Base-by-base conservation (phyloP, 1,140 invertebrate species). In the Lucilia sericata region DNA sequence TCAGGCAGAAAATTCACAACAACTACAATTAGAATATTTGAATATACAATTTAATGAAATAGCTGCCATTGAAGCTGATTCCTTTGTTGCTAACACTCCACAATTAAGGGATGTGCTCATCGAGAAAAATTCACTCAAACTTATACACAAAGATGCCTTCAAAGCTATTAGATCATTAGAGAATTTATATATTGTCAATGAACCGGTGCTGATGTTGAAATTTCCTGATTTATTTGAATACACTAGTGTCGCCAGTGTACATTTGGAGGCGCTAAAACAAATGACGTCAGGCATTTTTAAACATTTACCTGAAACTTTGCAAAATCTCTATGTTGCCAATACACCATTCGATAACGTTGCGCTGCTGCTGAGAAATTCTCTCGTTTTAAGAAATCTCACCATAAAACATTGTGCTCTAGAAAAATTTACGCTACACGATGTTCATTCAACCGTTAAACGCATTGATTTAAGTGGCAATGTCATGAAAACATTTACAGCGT, bases 381-480 rank as follows among this genome's bases (percentile, higher is more conserved):
- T 86, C 75, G 82, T 85, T 5, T 82, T 90, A 25, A 8, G 84
- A 0, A 86, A 88, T 65, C 34, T 90, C 2, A 86, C 78, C 14
- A 74, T 90, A 5, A 84, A 84, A 0, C 76, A 86, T 21, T 90
- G 89, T 2, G 70, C 78, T 4, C 85, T 90, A 30, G 21, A 55
- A 60, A 36, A 49, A 10, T 82, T 85, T 36, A 74, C 21, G 0
- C 21, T 88, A 47, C 47, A 65, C 83, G 85, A 86, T 55, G 49
- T 82, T 0, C 21, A 14, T 86, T 14, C 65, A n/a, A 82, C 78
- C 84, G 70, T 82, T 21, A 47, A 49, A 51, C 9, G 75, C 84
- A 2, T 89, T 0, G 88, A 89, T 82, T 83, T 89, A 9, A 88
- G 88, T 49, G 84, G 83, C 14, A 90, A 90, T 83, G 86, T 84